These are phyloP conservation scores for Gisinianus flammeolus DNA, from an alignment of 2,888 invertebrate genomes.

Conservation along the genomic window DNA sequence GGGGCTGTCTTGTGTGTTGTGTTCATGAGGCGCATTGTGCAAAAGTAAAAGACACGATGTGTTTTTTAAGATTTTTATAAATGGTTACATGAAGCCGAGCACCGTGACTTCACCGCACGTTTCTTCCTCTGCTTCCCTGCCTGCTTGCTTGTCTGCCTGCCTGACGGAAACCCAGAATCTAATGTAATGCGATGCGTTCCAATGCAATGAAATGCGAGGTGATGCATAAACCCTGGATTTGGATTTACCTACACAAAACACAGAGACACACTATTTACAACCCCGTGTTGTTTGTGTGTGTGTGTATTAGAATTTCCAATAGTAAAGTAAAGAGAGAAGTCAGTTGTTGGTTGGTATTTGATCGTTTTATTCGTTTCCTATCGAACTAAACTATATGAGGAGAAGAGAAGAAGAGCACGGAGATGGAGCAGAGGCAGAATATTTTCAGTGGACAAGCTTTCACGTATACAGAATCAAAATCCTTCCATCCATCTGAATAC, in stretches of 20 bases:
- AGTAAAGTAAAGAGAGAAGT: too few species aligned
- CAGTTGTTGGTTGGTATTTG: too few species aligned
- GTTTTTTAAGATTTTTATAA: slow-evolving; percentile 36
- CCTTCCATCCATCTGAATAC: neutral
- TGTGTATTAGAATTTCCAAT: neutral
- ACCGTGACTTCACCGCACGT: slow-evolving; percentile 39
- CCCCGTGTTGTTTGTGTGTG: neutral
- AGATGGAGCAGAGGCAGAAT: neutral
- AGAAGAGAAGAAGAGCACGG: too few species aligned
- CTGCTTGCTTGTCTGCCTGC: neutral
- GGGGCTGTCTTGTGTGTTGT: neutral
- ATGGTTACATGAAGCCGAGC: slow-evolving; percentile 35
- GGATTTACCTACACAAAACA: neutral
- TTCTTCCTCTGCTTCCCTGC: slow-evolving; percentile 19
- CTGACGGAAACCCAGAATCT: neutral
- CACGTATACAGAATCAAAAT: neutral
- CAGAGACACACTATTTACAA: neutral
- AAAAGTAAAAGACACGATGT: slow-evolving; percentile 38
- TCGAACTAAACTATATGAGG: too few species aligned
- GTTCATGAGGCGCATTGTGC: slow-evolving; percentile 18
- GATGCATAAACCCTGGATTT: neutral
- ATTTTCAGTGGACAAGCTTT: neutral
- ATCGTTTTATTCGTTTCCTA: too few species aligned
- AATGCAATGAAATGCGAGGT: too few species aligned
- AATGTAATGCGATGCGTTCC: too few species aligned